Base-by-base conservation (phyloP, 2,797 vertebrate species). In the Anguilla marmorata region DNA sequence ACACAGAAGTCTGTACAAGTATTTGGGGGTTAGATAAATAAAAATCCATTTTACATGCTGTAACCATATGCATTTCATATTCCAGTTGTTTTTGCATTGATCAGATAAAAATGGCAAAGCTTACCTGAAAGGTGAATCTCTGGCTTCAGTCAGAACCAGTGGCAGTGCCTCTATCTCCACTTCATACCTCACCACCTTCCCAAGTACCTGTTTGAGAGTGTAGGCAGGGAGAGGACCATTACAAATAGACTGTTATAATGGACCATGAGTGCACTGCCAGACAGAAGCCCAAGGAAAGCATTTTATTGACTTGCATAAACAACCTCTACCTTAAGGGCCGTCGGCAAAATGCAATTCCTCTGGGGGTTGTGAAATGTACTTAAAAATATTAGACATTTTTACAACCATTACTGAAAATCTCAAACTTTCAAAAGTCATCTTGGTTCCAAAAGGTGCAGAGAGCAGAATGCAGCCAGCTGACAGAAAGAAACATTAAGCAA, bases 141-240 rank as follows among this genome's bases (percentile, higher is more conserved):
- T 72, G 41, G 33, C 33, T 72, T 6, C 2, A 79, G 72, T 86
- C n/a, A 79, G 33, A 0, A 41, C n/a, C 0, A 58, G 48, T 33
- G 69, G 76, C 58, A 63, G 66, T 86, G 91, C 92, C 85, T 92
- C 93, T 84, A 96, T 91, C 74, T 94, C 94, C 60, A 95, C 90
- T 86, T 94, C 93, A 76, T 94, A 95, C 48, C 87, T 91, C 41
- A 90, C 50, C 48, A 90, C 37, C 41, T 94, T 89, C 76, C 91
- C 92, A 1, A 90, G 85, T 3, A 89, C 85, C 94, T 95, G 54
- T 87, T 87, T 85, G 6, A 0, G 16, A 4, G 7, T 79, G 30
- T 83, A 4, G 9, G 3, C 1, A 79, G 27, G 87, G 16, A 16
- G 7, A 14, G 30, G 60, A 0, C 21, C 50, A 52, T 14, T 0